Evolutionary conservation across 2,888 invertebrate species (phyloP).

Genomic region (Nomada flava): DNA sequence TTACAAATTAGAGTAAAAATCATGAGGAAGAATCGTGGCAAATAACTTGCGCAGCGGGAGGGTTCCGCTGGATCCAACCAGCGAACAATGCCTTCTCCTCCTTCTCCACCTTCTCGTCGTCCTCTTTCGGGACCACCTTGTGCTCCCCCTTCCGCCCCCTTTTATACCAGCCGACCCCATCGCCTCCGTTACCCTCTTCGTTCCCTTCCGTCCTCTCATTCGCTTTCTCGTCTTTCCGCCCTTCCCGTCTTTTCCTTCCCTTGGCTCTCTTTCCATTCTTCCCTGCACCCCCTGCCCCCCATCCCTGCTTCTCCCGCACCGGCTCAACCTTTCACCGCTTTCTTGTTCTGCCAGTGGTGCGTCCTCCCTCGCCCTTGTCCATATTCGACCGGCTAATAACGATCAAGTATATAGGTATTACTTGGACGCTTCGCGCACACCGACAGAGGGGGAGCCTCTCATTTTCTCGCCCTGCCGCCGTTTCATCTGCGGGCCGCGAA

Average conservation of each 20-base stretch:
- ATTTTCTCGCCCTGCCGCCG: constrained; percentile 24
- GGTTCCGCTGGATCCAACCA: constrained; percentile 64
- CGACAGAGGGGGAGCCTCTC: constrained; percentile 19
- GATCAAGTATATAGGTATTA: constrained; percentile 68
- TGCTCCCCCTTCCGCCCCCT: constrained; percentile 19
- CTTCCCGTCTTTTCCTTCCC: constrained; percentile 34
- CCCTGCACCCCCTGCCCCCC: background rate
- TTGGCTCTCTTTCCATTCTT: background rate
- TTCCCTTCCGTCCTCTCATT: constrained; percentile 33
- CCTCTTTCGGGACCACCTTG: constrained; percentile 15
- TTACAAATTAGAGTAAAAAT: constrained; percentile 83
- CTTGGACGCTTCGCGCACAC: constrained; percentile 47
- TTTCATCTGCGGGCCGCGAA: constrained; percentile 32
- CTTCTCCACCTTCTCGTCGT: constrained; percentile 34
- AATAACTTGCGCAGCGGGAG: constrained; percentile 82
- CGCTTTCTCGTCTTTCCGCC: constrained; percentile 50
- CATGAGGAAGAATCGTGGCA: constrained; percentile 82
- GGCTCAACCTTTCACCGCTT: constrained; percentile 6
- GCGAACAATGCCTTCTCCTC: constrained; percentile 71
- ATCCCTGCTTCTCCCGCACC: background rate
- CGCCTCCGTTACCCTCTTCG: constrained; percentile 35
- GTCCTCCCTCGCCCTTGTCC: constrained; percentile 17
- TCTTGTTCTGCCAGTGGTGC: constrained; percentile 10
- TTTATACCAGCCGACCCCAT: background rate
- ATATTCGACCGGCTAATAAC: constrained; percentile 68